Percentiles rank a stretch among this genome's conserved stretches.
Evolutionary conservation across 2,888 invertebrate species (phyloP).

Genomic region (Galeruca laticollis): DNA sequence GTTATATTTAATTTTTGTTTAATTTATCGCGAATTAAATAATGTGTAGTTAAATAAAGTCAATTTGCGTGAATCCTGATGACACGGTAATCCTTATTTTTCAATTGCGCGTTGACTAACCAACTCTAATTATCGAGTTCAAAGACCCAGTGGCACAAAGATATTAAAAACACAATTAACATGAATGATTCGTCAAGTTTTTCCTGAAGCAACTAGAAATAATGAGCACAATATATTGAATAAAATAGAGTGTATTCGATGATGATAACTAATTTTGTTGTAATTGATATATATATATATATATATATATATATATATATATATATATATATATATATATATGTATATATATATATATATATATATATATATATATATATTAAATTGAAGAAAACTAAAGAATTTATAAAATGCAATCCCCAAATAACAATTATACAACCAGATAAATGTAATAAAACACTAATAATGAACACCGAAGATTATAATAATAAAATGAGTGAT

Average conservation of each 20-base stretch:
- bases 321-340: too few relatives aligned
- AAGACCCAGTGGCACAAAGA: not conserved
- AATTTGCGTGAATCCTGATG: not conserved
- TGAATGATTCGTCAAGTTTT: not conserved
- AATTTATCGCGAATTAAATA: conserved; percentile 2
- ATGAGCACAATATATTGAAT: not conserved
- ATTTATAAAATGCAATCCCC: too few relatives aligned
- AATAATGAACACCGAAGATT: too few relatives aligned
- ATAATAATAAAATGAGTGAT: too few relatives aligned
- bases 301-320: too few relatives aligned
- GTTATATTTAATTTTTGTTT: conserved; percentile 20
- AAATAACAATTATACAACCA: too few relatives aligned
- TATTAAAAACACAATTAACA: not conserved
- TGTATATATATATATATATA: too few relatives aligned
- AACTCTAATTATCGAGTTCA: not conserved
- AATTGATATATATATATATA: too few relatives aligned
- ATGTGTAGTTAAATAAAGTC: conserved; percentile 4
- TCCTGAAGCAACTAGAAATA: not conserved
- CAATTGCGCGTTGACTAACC: not conserved
- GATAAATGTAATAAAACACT: too few relatives aligned
- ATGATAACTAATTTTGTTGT: too few relatives aligned
- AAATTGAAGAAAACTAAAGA: too few relatives aligned
- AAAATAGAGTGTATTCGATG: not conserved
- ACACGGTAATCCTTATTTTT: not conserved
- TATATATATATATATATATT: too few relatives aligned